phyloP scores from a whole-genome alignment of 1,140 invertebrate genomes.

The Drosophila dunni region DNA sequence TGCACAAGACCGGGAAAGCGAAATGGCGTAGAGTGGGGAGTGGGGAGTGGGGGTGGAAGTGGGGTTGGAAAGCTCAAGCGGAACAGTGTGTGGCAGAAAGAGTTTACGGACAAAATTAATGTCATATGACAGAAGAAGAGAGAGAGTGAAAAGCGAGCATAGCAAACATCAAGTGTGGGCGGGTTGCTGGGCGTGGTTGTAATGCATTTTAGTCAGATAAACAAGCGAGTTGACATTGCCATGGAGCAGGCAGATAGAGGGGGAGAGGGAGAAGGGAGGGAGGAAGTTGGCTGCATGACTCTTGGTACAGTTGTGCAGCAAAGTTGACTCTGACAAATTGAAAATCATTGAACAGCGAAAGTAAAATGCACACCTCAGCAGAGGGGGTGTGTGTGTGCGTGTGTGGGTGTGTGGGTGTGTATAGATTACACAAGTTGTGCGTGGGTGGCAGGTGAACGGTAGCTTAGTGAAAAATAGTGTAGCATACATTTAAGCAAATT shows the following conservation, averaged over 20 bases:
- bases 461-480: slow-evolving; percentile 67
- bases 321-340: slow-evolving; percentile 78
- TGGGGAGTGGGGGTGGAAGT: background rate
- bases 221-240: slow-evolving; percentile 27
- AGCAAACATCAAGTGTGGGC: slow-evolving; percentile 16
- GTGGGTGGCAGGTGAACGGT: background rate
- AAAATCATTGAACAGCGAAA: slow-evolving; percentile 73
- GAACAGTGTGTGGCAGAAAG: background rate
- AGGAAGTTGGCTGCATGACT: slow-evolving; percentile 46
- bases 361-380: slow-evolving; percentile 50
- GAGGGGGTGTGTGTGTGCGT: background rate
- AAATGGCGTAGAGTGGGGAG: slow-evolving; percentile 13
- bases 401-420: background rate
- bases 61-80: background rate
- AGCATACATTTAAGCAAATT: slow-evolving; percentile 79
- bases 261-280: slow-evolving; percentile 11
- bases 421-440: slow-evolving; percentile 19
- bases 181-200: slow-evolving; percentile 11
- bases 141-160: slow-evolving; percentile 1
- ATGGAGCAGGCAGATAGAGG: background rate
- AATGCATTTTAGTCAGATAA: slow-evolving; percentile 59
- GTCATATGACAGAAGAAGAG: slow-evolving; percentile 58
- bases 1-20: slow-evolving; percentile 35
- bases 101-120: slow-evolving; percentile 57
- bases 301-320: slow-evolving; percentile 63